Evolutionary conservation across 2,797 vertebrate genomes (phyloP).

Genomic region (Numenius phaeopus): DNA sequence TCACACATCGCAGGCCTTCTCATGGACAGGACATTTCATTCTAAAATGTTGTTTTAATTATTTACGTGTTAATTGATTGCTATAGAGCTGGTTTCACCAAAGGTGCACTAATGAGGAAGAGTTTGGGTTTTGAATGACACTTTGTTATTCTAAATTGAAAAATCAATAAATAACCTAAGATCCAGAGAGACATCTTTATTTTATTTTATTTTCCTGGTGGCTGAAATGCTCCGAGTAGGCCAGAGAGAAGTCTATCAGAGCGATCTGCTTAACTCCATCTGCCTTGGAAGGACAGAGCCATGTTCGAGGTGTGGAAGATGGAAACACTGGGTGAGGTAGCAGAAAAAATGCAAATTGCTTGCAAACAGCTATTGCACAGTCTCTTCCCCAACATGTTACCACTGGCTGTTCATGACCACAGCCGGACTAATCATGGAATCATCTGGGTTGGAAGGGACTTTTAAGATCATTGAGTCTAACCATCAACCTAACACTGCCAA

Average conservation of each 20-base stretch:
- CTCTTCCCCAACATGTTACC: accelerated
- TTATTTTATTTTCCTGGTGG: not conserved
- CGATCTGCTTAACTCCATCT: not conserved
- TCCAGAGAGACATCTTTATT: not conserved
- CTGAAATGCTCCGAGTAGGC: not conserved
- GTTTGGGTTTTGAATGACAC: not conserved
- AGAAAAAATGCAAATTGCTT: not conserved
- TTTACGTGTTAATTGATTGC: slow-evolving; percentile 48
- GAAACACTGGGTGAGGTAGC: not conserved
- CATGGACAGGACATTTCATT: not conserved
- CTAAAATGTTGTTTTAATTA: slow-evolving; percentile 52
- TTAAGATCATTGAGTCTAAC: not conserved
- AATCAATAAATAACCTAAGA: slow-evolving; percentile 9
- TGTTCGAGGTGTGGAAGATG: not conserved
- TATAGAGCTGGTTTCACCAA: not conserved
- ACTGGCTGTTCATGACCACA: accelerated
- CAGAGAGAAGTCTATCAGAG: not conserved
- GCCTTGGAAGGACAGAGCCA: not conserved
- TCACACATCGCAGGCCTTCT: not conserved
- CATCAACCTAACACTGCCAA: not conserved
- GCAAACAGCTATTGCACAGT: not conserved
- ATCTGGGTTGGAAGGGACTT: not conserved
- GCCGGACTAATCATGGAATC: not conserved
- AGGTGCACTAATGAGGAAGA: not conserved
- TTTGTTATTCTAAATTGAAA: not conserved